Evolutionary conservation across 2,113 vertebrate genomes (phyloP).

Genomic region (Nesospiza acunhae): DNA sequence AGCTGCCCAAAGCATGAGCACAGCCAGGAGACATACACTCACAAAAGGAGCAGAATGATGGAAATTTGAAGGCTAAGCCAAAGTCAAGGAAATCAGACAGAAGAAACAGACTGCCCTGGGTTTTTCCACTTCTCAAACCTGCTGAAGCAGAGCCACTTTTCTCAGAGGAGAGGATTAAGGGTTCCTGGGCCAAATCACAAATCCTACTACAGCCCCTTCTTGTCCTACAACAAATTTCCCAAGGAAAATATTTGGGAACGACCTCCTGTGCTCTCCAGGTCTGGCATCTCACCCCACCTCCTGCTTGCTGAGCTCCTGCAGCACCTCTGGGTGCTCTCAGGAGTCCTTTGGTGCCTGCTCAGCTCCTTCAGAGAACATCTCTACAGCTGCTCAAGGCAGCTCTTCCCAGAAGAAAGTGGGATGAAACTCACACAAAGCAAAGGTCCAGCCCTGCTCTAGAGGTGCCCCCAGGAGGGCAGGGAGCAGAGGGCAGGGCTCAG

Average conservation of each 20-base stretch:
- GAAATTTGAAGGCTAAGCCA: constrained; percentile 25
- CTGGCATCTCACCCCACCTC: background rate
- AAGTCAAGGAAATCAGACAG: background rate
- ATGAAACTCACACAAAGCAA: background rate
- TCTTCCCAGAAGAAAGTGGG: background rate
- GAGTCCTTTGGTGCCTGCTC: background rate
- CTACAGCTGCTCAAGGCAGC: background rate
- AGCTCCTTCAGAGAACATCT: background rate
- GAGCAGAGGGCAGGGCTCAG: background rate
- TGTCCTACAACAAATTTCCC: background rate
- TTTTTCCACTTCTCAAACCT: background rate
- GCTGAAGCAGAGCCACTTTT: background rate
- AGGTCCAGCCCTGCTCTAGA: background rate
- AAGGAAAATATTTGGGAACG: background rate
- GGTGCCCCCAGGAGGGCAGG: accelerated
- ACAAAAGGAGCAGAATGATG: background rate
- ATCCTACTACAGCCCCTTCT: accelerated
- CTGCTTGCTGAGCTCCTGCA: background rate
- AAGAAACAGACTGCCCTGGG: background rate
- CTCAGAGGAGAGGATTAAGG: background rate
- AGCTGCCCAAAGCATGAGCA: background rate
- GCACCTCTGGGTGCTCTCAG: accelerated
- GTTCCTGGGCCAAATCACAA: background rate
- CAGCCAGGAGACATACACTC: accelerated
- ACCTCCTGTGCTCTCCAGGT: background rate